phyloP scores from a whole-genome alignment of 1,140 invertebrate species.

The Panonychus citri region DNA sequence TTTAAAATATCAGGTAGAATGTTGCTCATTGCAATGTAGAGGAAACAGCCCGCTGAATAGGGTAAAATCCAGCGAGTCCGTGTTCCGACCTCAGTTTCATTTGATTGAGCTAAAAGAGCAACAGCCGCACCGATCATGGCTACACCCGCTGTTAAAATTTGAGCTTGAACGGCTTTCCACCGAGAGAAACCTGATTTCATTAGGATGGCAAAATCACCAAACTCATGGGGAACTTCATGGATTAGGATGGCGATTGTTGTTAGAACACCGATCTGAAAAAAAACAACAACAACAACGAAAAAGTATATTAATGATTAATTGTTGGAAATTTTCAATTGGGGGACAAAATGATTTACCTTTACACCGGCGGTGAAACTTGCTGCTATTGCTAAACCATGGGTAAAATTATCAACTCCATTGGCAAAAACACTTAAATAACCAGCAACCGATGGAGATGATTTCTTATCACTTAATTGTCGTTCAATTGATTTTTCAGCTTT shows the following conservation, averaged over 20 bases:
- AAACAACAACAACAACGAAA: not conserved
- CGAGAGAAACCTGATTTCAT: slow-evolving; percentile 57
- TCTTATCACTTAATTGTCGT: no score
- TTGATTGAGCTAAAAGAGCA: slow-evolving; percentile 53
- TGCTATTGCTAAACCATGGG: slow-evolving; percentile 83
- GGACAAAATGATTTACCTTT: slow-evolving; percentile 26
- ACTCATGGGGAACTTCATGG: slow-evolving; percentile 94
- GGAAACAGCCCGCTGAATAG: slow-evolving; percentile 83
- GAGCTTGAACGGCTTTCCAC: slow-evolving; percentile 78
- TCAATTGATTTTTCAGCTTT: no score
- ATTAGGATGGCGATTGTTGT: slow-evolving; percentile 81
- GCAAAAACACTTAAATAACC: slow-evolving; percentile 85
- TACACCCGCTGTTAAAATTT: slow-evolving; percentile 55
- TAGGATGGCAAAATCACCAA: slow-evolving; percentile 92
- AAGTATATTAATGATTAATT: not conserved
- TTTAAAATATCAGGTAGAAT: slow-evolving; percentile 67
- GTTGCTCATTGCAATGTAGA: slow-evolving; percentile 81
- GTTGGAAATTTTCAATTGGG: no score
- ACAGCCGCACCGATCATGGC: slow-evolving; percentile 67
- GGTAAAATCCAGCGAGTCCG: slow-evolving; percentile 81
- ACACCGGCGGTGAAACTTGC: slow-evolving; percentile 60
- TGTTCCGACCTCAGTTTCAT: slow-evolving; percentile 33
- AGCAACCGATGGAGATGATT: slow-evolving; percentile 20
- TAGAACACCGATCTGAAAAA: slow-evolving; percentile 48
- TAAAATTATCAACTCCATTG: slow-evolving; percentile 92